phyloP scores from a whole-genome alignment of 64 coral and sea anemone species.

The Platygyra sinensis region DNA sequence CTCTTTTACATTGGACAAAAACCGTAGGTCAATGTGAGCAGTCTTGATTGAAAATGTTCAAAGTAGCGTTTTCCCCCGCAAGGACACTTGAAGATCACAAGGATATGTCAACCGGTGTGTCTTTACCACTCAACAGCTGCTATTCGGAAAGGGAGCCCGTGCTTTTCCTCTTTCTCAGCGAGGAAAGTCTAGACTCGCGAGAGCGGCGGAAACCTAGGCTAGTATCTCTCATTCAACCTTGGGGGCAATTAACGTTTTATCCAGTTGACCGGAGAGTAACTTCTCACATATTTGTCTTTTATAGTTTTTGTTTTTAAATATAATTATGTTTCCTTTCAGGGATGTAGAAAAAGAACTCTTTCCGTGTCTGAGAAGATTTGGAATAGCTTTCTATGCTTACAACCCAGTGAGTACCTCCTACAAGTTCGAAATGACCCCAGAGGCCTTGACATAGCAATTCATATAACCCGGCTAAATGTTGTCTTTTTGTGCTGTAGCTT shows the following conservation, averaged over 20 bases:
- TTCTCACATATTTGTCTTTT: not conserved
- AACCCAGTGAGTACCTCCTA: slow-evolving; percentile 80
- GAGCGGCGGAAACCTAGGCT: too few species aligned
- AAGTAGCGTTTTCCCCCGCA: too few species aligned
- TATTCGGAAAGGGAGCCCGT: too few species aligned
- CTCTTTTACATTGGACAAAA: too few species aligned
- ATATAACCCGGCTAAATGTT: not conserved
- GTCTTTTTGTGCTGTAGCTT: slow-evolving; percentile 38
- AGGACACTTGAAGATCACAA: too few species aligned
- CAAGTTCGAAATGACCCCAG: not conserved
- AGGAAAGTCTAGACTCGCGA: too few species aligned
- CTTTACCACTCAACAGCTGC: too few species aligned
- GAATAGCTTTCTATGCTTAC: slow-evolving; percentile 92
- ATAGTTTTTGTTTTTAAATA: not conserved
- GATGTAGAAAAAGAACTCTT: slow-evolving; percentile 88
- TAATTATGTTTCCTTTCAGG: slow-evolving; percentile 43
- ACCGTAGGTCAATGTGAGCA: too few species aligned
- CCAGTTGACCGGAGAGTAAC: not conserved
- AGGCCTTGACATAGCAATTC: not conserved
- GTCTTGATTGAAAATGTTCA: too few species aligned
- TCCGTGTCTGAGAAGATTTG: slow-evolving; percentile 88
- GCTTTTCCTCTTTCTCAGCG: too few species aligned
- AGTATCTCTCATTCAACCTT: too few species aligned
- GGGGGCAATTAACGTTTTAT: not conserved
- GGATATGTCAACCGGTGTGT: too few species aligned